These are phyloP conservation scores for Gymnopithys bicolor DNA, from an alignment of 2,797 vertebrate species.

Conservation along the genomic window DNA sequence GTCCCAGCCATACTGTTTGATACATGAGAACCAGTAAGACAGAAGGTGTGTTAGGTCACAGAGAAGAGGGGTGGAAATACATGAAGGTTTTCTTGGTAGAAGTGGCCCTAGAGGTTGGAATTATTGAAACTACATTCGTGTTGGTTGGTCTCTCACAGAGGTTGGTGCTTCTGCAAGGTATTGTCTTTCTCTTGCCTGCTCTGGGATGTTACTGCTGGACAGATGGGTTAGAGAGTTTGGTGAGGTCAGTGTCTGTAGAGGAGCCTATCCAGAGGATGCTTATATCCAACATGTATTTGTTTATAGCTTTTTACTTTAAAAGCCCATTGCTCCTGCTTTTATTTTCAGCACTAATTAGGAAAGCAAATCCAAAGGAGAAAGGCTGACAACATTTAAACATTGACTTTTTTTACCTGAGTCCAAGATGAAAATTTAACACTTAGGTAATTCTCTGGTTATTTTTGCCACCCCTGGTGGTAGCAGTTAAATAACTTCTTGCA, in stretches of 20 bases:
- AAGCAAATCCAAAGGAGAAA: background rate
- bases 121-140: fast-evolving
- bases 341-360: background rate
- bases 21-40: fast-evolving
- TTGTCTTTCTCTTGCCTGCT: background rate
- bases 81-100: background rate
- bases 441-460: background rate
- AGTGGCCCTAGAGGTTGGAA: background rate
- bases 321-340: background rate
- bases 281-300: background rate
- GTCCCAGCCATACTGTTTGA: background rate
- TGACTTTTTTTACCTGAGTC: background rate
- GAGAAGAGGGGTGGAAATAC: background rate
- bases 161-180: background rate
- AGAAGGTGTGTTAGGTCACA: background rate
- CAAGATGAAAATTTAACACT: background rate
- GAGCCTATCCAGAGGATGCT: background rate
- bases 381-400: background rate
- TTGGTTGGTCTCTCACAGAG: background rate
- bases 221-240: background rate
- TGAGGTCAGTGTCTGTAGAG: background rate
- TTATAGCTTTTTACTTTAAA: background rate
- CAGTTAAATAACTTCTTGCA: background rate
- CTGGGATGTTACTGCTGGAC: background rate
- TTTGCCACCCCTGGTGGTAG: background rate